A percentile compares a stretch with the other conserved stretches of the same genome.
Evolutionary conservation across 2,888 invertebrate species (phyloP).

Genomic region (Unio delphinus): DNA sequence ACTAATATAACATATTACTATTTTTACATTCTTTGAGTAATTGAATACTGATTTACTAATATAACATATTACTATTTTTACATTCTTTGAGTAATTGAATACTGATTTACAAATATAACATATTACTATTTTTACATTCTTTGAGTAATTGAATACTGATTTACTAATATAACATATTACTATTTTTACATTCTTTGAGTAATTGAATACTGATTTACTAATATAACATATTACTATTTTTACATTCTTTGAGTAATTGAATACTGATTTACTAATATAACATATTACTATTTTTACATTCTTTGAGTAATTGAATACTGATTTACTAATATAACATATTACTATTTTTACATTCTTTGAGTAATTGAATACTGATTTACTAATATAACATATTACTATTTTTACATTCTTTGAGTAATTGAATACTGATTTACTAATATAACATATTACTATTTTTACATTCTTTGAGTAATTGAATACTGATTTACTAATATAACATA

Average conservation of each 20-base stretch:
- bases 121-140: conserved; percentile 1
- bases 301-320: neutral
- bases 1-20: neutral
- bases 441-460: conserved; percentile 1
- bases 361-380: neutral
- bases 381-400: neutral
- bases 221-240: conserved; percentile 1
- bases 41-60: neutral
- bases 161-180: neutral
- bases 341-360: neutral
- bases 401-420: neutral
- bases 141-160: neutral
- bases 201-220: neutral
- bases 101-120: neutral
- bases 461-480: neutral
- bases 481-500: neutral
- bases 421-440: neutral
- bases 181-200: neutral
- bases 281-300: conserved; percentile 1
- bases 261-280: neutral
- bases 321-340: neutral
- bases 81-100: neutral
- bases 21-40: neutral
- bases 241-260: too few relatives aligned
- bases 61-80: neutral